Base-by-base conservation (phyloP, 2,113 vertebrate species). In the Neogale vison region DNA sequence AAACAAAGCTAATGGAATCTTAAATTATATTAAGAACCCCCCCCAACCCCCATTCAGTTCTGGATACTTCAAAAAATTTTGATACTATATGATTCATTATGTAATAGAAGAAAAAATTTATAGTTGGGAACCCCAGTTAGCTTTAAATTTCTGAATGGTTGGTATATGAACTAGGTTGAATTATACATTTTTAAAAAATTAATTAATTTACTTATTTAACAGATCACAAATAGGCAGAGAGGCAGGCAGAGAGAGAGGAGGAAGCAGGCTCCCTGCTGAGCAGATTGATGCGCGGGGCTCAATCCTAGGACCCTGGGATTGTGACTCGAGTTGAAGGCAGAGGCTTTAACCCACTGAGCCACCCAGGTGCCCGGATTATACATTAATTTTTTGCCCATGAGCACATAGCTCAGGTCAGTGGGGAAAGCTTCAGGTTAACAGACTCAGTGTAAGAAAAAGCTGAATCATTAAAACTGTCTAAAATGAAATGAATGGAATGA, bases 391-490 rank as follows among this genome's bases (percentile, higher is more conserved):
- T 79, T 71, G 17, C 85, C 80, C 20, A 0, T 65, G 55, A 47
- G 24, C 36, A 39, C 36, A 47, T 93, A 65, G 74, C n/a, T 93
- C 52, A 92, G 24, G 36, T 14, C 80, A 95, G 4, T 90, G 61
- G 31, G 61, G 12, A 42, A 72, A 76, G 21, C 63, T 93, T 95
- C 63, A 65, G 63, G 63, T 92, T 79, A 93, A 86, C 42, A 93
- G 82, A 65, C 42, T 95, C 21, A 69, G 3, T 71, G 31, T 93
- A 85, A 84, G 88, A 45, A 79, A 80, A 72, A 93, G 20, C 31
- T 55, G 69, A 95, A 89, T 61, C 50, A 24, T 92, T 79, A 79
- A 81, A 92, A 42, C 23, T 92, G 52, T 92, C 34, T 95, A 92
- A 95, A 71, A 39, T 63, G 57, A n/a, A 92, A 92, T 88, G 23